Conservation (phyloP, 2,113 vertebrate species). For the Anolis sagrei region DNA sequence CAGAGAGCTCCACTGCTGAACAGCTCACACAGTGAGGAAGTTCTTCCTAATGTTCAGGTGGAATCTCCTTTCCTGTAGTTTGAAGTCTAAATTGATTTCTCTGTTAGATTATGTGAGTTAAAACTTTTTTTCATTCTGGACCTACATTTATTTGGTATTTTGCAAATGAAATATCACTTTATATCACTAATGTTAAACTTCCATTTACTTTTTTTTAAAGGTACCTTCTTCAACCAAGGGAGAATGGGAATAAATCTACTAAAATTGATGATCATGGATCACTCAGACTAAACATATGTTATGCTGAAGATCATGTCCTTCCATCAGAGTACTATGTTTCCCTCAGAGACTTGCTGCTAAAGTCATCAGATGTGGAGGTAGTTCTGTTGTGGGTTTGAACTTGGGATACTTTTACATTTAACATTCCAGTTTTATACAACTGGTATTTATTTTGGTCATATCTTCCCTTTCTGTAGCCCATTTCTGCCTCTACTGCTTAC, state of each 20-base stretch:
- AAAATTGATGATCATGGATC: constrained; percentile 95
- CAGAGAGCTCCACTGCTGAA: no score
- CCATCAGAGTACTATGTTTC: constrained; percentile 87
- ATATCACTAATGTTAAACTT: background rate
- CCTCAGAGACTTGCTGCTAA: constrained; percentile 93
- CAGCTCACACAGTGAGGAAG: no score
- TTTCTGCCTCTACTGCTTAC: constrained; percentile 94
- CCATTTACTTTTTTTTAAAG: constrained; percentile 70
- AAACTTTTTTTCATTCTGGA: no score
- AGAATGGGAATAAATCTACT: constrained; percentile 91
- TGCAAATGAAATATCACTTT: background rate
- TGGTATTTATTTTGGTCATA: constrained; percentile 7
- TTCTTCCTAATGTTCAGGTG: no score
- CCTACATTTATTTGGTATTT: background rate
- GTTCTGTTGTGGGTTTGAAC: no score
- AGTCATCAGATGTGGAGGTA: constrained; percentile 94
- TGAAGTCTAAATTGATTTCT: no score
- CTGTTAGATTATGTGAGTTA: no score
- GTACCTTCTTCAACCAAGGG: constrained; percentile 96
- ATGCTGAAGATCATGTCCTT: constrained; percentile 96
- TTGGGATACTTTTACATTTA: background rate
- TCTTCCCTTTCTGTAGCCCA: constrained; percentile 77
- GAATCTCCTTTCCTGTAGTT: no score
- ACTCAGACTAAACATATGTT: constrained; percentile 91
- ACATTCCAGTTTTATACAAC: background rate